Percentiles rank a stretch among this genome's conserved stretches.
phyloP scores from a whole-genome alignment of 2,113 vertebrate genomes.

The Gallinago undulata region DNA sequence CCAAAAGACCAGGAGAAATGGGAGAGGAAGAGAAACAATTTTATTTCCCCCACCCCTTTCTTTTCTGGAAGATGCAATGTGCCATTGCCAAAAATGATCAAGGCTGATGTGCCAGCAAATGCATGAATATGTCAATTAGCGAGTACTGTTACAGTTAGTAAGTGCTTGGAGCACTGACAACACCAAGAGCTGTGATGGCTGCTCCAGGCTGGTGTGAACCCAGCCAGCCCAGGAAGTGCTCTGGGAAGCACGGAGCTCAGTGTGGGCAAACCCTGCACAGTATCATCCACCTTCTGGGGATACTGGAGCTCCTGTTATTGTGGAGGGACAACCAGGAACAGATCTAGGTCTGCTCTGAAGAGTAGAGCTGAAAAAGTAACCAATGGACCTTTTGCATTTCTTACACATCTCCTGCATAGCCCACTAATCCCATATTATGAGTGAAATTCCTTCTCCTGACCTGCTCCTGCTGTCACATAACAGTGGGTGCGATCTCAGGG shows the following conservation, averaged over 20 bases:
- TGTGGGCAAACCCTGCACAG: rapidly evolving
- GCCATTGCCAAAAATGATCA: neutral
- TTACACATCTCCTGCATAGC: rapidly evolving
- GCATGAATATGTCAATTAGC: neutral
- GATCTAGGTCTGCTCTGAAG: neutral
- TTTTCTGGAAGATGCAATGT: neutral
- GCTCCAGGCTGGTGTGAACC: neutral
- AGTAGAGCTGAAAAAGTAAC: neutral
- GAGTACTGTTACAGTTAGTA: neutral
- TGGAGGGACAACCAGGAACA: neutral
- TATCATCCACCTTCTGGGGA: neutral
- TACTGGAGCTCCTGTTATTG: neutral
- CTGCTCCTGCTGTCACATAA: neutral
- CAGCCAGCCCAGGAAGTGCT: rapidly evolving
- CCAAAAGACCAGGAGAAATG: neutral
- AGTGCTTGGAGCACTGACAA: neutral
- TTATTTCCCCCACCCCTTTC: rapidly evolving
- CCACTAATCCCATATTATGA: rapidly evolving
- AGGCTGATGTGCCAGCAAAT: neutral
- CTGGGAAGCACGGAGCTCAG: neutral
- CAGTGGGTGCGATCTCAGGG: neutral
- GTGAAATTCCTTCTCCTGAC: neutral
- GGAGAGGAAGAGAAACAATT: neutral
- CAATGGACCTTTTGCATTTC: neutral
- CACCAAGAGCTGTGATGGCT: rapidly evolving